Evolutionary conservation across 2,888 invertebrate species (phyloP).

Genomic region (Clepsis dumicolana): DNA sequence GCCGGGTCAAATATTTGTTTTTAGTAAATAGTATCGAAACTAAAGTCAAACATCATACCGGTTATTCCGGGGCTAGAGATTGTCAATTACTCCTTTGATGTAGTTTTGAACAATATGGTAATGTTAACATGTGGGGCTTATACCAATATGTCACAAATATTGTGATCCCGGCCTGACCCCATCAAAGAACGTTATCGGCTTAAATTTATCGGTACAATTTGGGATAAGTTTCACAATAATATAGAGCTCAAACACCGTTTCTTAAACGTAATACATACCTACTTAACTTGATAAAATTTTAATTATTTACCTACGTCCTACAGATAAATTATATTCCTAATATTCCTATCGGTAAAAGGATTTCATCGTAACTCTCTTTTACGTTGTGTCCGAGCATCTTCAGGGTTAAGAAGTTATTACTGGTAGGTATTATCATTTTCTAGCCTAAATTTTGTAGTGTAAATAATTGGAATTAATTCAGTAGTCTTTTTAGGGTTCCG

Average conservation of each 20-base stretch:
- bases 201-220: slow-evolving; percentile 20
- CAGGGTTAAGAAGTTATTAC: too few relatives aligned
- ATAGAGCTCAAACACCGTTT: neutral
- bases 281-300: neutral
- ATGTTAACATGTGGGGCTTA: slow-evolving; percentile 29
- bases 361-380: neutral
- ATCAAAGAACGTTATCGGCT: slow-evolving; percentile 26
- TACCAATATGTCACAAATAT: slow-evolving; percentile 26
- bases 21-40: slow-evolving; percentile 40
- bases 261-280: neutral
- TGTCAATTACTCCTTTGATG: slow-evolving; percentile 37
- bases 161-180: slow-evolving; percentile 23
- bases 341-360: too few relatives aligned
- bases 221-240: neutral
- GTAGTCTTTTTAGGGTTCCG: too few relatives aligned
- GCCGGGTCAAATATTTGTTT: slow-evolving; percentile 37
- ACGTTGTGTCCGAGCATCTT: too few relatives aligned
- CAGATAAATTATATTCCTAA: neutral
- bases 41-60: slow-evolving; percentile 36
- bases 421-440: too few relatives aligned
- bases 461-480: too few relatives aligned
- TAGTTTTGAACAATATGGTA: slow-evolving; percentile 37
- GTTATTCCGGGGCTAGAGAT: slow-evolving; percentile 21
- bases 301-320: neutral
- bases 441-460: too few relatives aligned